phyloP scores from a whole-genome alignment of 2,797 vertebrate species.

The Salmo trutta region DNA sequence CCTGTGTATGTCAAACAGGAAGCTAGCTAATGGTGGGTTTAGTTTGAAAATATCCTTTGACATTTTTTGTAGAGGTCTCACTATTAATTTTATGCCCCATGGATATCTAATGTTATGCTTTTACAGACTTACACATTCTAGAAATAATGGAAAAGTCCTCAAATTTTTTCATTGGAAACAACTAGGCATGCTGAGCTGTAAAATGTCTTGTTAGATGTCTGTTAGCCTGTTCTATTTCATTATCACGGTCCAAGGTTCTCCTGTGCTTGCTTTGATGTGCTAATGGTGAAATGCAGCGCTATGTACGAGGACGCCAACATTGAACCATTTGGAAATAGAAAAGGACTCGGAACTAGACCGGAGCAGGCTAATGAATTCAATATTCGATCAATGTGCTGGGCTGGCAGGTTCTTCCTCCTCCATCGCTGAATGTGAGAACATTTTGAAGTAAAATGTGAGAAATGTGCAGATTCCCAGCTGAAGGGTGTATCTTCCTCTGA shows the following conservation, averaged over 20 bases:
- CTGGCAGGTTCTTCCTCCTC: conserved; percentile 46
- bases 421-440: conserved; percentile 58
- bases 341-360: conserved; percentile 15
- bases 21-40: conserved; percentile 71
- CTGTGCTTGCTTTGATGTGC: conserved; percentile 36
- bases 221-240: conserved; percentile 46
- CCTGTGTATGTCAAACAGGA: conserved; percentile 64
- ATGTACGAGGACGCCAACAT: conserved; percentile 12
- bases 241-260: conserved; percentile 24
- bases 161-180: conserved; percentile 49
- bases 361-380: conserved; percentile 61
- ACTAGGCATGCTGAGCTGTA: conserved; percentile 37
- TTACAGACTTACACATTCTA: conserved; percentile 68
- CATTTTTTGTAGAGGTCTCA: conserved; percentile 72
- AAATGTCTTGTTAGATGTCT: conserved; percentile 42
- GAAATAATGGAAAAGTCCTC: conserved; percentile 69
- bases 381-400: conserved; percentile 53
- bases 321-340: conserved; percentile 32
- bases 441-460: conserved; percentile 68
- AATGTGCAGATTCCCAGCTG: conserved; percentile 74
- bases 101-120: conserved; percentile 77
- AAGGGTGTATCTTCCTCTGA: conserved; percentile 69
- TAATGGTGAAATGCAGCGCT: conserved; percentile 27
- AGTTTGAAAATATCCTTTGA: conserved; percentile 74
- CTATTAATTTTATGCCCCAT: conserved; percentile 76